Evolutionary conservation across 2,797 vertebrate species (phyloP), one percentile per base, ranked within the genome.

Genomic region (Sebastes ruberrimus): DNA sequence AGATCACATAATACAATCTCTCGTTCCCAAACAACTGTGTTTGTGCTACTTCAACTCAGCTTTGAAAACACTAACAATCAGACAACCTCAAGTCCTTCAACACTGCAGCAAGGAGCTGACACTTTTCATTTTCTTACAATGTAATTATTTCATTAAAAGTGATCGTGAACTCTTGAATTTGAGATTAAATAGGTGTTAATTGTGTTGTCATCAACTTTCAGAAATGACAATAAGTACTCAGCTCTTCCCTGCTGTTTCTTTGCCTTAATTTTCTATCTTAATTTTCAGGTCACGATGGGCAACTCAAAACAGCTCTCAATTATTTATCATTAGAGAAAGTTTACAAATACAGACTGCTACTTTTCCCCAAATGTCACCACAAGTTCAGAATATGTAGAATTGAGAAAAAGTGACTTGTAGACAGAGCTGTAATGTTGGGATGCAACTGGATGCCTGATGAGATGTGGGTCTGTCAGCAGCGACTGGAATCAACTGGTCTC

Each of bases 51-150:
- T 11, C 7, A 73, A 75, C 76, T 20, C 22, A 69, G 59, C 62
- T 85, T 81, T 78, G 42, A 60, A 71, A 85, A 84, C 64, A 72
- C 30, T 10, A 56, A 66, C n/a, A 83, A 70, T 67, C 56, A 74
- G 59, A 65, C 53, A 81, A 33, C 63, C 30, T 64, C 78, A 22
- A 71, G 66, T 81, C 61, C 28, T 67, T 76, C 35, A 71, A 69
- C 62, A 65, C n/a, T 55, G 27, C 6, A 62, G 10, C 13, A 25
- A 64, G 42, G 16, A 59, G 16, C 7, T 78, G 30, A 16, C 18
- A 28, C 52, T 35, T 52, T 27, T 5, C 2, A 10, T 10, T 60
- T 38, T 77, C 49, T 33, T 42, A 11, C 63, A 63, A 59, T 33
- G 28, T 55, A 67, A 56, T 60, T 63, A 28, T 22, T 65, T 59